Percentiles rank a stretch among this genome's conserved stretches.
phyloP scores from a whole-genome alignment of 2,888 invertebrate genomes.

The Cerastis rubricosa region DNA sequence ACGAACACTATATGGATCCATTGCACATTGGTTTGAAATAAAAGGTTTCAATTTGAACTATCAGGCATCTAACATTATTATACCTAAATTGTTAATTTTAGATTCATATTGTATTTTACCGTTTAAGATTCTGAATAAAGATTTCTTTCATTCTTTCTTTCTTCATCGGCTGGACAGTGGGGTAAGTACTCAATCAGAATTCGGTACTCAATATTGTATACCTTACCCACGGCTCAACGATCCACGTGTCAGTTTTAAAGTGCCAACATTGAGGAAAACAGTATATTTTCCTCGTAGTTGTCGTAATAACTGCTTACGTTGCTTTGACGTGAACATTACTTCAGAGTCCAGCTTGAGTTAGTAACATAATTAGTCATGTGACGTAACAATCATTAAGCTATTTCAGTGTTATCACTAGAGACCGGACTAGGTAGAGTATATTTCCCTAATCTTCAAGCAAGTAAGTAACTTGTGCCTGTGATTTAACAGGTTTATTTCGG shows the following conservation, averaged over 20 bases:
- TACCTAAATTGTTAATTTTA: no score
- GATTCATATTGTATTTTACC: no score
- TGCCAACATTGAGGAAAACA: constrained; percentile 18
- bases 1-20: no score
- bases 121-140: no score
- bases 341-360: constrained; percentile 8
- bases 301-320: constrained; percentile 19
- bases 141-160: no score
- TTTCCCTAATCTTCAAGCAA: no score
- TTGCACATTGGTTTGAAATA: no score
- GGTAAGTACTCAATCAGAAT: not conserved
- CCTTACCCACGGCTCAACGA: constrained; percentile 5
- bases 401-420: not conserved
- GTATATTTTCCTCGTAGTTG: constrained; percentile 12
- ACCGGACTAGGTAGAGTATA: no score
- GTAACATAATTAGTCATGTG: constrained; percentile 18
- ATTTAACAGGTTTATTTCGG: no score
- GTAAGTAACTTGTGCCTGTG: no score
- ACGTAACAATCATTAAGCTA: constrained; percentile 20
- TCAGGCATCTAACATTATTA: no score
- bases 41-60: no score
- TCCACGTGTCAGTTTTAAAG: constrained; percentile 16
- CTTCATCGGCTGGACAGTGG: not conserved
- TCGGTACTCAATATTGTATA: not conserved
- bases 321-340: constrained; percentile 17